Conservation (phyloP, 2,888 invertebrate genomes). For the Sinodicranocentrus sp. region DNA sequence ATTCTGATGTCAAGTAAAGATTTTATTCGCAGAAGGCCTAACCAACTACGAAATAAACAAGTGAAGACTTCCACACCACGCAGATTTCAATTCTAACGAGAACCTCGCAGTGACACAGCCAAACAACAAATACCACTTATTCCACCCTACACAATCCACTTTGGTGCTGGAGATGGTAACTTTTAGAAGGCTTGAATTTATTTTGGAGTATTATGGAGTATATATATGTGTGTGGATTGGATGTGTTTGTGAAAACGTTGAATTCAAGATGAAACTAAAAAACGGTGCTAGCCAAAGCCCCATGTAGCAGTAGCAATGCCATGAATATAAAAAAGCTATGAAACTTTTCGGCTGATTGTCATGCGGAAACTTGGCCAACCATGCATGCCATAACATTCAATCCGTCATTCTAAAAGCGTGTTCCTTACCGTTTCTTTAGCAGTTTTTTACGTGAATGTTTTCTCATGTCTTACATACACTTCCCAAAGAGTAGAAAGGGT, state of each 20-base stretch:
- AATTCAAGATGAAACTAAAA: slow-evolving; percentile 38
- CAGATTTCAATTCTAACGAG: no score
- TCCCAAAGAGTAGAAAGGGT: no score
- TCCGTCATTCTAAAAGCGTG: slow-evolving; percentile 51
- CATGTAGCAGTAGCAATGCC: slow-evolving; percentile 19
- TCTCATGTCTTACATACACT: no score
- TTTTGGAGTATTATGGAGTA: no score
- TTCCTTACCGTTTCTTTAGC: slow-evolving; percentile 20
- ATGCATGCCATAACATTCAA: slow-evolving; percentile 62
- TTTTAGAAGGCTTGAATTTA: no score
- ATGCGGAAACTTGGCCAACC: slow-evolving; percentile 61
- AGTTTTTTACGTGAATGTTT: slow-evolving; percentile 24
- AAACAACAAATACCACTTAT: background rate
- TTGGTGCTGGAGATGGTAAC: no score
- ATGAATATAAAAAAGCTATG: slow-evolving; percentile 64
- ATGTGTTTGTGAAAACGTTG: slow-evolving; percentile 48
- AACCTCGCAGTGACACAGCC: no score
- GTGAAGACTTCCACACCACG: no score
- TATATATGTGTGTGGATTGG: no score
- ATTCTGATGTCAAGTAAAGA: background rate
- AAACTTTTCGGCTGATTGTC: slow-evolving; percentile 61
- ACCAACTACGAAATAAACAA: no score
- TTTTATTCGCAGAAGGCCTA: no score
- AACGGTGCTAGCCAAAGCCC: slow-evolving; percentile 4
- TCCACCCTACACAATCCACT: background rate